Base-by-base conservation (phyloP, 2,888 invertebrate species). In the Erebia ligea region DNA sequence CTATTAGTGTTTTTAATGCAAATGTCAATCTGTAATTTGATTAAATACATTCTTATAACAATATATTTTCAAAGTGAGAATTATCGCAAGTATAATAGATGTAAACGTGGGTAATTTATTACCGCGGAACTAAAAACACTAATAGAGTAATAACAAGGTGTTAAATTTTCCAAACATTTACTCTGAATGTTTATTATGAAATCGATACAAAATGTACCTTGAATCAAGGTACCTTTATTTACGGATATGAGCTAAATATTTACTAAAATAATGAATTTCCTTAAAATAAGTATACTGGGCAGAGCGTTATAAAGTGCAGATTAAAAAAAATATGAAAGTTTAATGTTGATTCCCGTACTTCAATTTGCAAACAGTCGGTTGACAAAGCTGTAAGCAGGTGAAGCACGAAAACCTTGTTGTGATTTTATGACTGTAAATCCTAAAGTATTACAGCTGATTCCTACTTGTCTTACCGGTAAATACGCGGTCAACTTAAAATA, bases 271-370 rank as follows among this genome's bases (percentile, higher is more conserved):
- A 40, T 21, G 50, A 45, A 19, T 59, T 64, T 67, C 57, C 71
- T 70, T 71, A 54, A 73, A 72, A 73, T 70, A 73, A 73, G 69
- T 69, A 72, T 61, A 67, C 50, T 69, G 77, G 80, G 78, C 73
- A 81, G 84, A 85, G 85, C 85, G 50, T 82, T 82, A 82, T 76
- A 84, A 82, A 76, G 73, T 76, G 79, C 77, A 77, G 61, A 73
- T 72, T 69, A 63, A n/a, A 58, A 54, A 2, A 1, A 42, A n/a
- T 40, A 40, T 19, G n/a, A 62, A 48, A 62, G 48, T 34, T 34
- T 34, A 0, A 34, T 34, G 6, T 34, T 34, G 2, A 15, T 9
- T 62, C 1, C 17, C 40, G 13, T 21, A 40, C 15, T 58, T 13
- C 15, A 25, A 19, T 57, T 57, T 25, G 0, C 2, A 25, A 19